Evolutionary conservation across 1,140 invertebrate genomes (phyloP), one percentile per base, ranked within the genome.

Genomic region (Microplitis mediator): DNA sequence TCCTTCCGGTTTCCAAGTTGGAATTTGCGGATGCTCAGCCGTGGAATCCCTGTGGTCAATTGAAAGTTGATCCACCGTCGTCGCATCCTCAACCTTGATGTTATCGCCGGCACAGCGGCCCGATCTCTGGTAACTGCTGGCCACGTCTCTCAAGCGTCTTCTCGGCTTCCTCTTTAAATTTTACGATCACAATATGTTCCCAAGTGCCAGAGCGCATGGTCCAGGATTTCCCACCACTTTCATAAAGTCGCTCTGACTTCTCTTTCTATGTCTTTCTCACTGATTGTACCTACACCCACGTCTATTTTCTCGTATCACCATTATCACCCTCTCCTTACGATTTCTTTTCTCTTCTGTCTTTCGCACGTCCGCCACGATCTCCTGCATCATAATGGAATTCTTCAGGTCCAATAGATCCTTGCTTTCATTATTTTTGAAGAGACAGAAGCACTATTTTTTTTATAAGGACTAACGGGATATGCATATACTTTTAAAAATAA

Each of bases 131-230:
- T 13, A 51, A 66, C 62, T 62, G 72, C 69, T 77, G 79, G 82
- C 81, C 81, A 80, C 82, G 78, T 82, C 83, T 80, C 80, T 68
- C 74, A 73, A 79, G 76, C 78, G 82, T 84, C 82, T 83, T 85
- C 80, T 77, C 76, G 78, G 66, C 54, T 71, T 79, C 79, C 81
- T 80, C 79, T 79, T 81, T 80, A 80, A 81, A 84, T 83, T 80
- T 77, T 11, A 54, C 50, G 65, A 54, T 76, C 79, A 64, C 75
- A 79, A 81, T 80, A 78, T 78, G 78, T 75, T 76, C 65, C 72
- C 75, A 69, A 58, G 54, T 75, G 66, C 71, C 63, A 79, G 23
- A 65, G 81, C 82, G 83, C 81, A 82, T 81, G 84, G 77, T 77
- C 77, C 76, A 78, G 75, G 62, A 66, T 67, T 67, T 78, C 73